A percentile compares a stretch with the other conserved stretches of the same genome.
Conservation (phyloP, 2,797 vertebrate species). For the Holocentrus rufus region DNA sequence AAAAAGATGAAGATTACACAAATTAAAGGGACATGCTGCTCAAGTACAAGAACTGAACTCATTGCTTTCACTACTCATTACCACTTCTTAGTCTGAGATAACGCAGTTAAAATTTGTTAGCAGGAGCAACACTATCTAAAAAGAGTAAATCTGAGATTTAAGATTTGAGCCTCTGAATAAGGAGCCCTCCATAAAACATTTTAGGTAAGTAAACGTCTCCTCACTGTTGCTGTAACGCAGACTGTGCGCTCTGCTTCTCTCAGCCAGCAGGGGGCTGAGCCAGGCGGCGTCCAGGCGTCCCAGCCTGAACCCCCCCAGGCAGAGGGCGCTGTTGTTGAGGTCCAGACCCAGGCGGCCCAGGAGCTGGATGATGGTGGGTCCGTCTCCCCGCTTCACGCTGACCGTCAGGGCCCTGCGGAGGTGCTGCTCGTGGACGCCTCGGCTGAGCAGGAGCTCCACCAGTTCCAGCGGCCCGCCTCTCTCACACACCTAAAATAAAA, state of each 20-base stretch:
- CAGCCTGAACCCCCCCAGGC: constrained; percentile 92
- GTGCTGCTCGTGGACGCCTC: constrained; percentile 89
- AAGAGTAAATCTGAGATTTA: not conserved
- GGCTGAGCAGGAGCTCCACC: constrained; percentile 89
- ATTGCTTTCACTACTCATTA: not conserved
- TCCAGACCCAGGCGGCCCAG: constrained; percentile 91
- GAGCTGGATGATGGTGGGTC: constrained; percentile 86
- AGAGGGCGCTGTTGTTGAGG: constrained; percentile 89
- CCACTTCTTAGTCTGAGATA: too few species aligned
- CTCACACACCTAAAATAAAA: constrained; percentile 88
- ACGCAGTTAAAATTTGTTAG: not conserved
- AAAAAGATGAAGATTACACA: too few species aligned
- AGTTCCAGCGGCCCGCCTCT: constrained; percentile 86
- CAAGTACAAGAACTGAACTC: too few species aligned
- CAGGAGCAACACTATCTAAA: not conserved
- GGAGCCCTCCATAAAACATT: too few species aligned
- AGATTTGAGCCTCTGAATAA: not conserved
- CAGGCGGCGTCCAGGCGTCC: constrained; percentile 89
- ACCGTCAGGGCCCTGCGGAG: constrained; percentile 86
- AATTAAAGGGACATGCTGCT: too few species aligned
- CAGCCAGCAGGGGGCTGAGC: constrained; percentile 90
- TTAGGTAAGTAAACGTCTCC: constrained; percentile 44
- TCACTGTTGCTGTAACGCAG: constrained; percentile 82
- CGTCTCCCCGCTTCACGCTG: constrained; percentile 86
- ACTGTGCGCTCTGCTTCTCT: constrained; percentile 74